Evolutionary conservation across 2,888 invertebrate species (phyloP).

Genomic region (Platerodrilus igneus): DNA sequence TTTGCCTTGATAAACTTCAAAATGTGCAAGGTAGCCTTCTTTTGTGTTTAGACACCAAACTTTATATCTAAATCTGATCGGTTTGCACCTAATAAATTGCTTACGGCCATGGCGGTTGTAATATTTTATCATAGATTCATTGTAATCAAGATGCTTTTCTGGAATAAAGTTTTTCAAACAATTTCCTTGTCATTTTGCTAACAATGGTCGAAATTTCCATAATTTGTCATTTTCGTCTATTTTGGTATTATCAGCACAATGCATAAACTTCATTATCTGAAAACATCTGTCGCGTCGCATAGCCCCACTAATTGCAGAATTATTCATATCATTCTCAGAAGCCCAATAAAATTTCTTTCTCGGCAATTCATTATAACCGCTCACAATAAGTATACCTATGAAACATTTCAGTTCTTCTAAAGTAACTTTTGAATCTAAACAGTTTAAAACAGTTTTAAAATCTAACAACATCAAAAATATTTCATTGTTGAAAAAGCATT

Average conservation of each 20-base stretch:
- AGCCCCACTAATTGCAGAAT: constrained; percentile 19
- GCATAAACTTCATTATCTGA: constrained; percentile 22
- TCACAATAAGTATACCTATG: constrained; percentile 3
- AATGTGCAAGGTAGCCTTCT: constrained; percentile 28
- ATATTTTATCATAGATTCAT: too few species aligned
- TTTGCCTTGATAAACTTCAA: constrained; percentile 13
- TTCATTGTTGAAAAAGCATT: background rate
- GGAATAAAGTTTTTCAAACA: constrained; percentile 22
- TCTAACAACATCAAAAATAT: background rate
- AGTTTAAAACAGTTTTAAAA: background rate
- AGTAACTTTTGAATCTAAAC: background rate
- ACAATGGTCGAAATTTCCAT: constrained; percentile 30
- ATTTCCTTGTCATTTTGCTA: constrained; percentile 18
- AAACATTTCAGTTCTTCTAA: constrained; percentile 4
- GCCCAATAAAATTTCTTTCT: constrained; percentile 22
- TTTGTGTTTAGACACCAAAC: constrained; percentile 27
- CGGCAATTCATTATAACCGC: constrained; percentile 6
- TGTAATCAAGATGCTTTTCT: constrained; percentile 27
- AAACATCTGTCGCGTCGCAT: constrained; percentile 25
- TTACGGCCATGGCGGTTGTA: too few species aligned
- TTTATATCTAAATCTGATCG: constrained; percentile 31
- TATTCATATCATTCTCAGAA: constrained; percentile 19
- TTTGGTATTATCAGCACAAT: constrained; percentile 23
- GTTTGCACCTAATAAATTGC: too few species aligned
- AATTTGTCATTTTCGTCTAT: constrained; percentile 28